Percentiles rank a stretch among this genome's conserved stretches.
Conservation (phyloP, 2,797 vertebrate genomes). For the Chelmon rostratus region DNA sequence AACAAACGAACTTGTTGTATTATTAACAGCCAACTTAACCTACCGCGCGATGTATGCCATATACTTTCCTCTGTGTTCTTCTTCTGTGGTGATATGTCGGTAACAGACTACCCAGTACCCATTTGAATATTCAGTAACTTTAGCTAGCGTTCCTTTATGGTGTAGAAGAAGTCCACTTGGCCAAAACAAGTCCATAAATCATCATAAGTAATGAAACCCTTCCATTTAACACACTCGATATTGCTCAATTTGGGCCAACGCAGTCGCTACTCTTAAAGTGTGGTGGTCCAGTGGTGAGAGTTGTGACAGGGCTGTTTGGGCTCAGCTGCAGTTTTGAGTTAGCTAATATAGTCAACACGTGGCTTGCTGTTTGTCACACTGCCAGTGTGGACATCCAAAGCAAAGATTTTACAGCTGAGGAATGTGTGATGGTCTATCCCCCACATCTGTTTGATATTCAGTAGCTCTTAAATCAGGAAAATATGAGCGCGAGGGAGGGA, state of each 20-base stretch:
- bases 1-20: not conserved
- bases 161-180: not conserved
- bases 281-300: not conserved
- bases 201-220: not conserved
- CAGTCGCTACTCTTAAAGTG: too few relatives aligned
- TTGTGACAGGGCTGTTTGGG: conserved; percentile 1
- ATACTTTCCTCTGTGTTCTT: not conserved
- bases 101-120: too few relatives aligned
- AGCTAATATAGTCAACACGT: conserved; percentile 27
- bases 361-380: conserved; percentile 27
- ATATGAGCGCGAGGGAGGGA: conserved; percentile 22
- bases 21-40: not conserved
- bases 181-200: conserved; percentile 26
- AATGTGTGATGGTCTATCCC: conserved; percentile 51
- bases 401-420: conserved; percentile 50
- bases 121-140: not conserved
- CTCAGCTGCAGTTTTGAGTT: not conserved
- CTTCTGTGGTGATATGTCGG: not conserved
- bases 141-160: not conserved
- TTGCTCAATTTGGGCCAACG: not conserved
- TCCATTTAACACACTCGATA: not conserved
- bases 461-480: conserved; percentile 61
- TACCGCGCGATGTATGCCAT: too few relatives aligned
- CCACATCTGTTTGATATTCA: conserved; percentile 79
- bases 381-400: conserved; percentile 15